Conservation (phyloP, 2,113 vertebrate genomes). For the Dasyornis broadbenti region DNA sequence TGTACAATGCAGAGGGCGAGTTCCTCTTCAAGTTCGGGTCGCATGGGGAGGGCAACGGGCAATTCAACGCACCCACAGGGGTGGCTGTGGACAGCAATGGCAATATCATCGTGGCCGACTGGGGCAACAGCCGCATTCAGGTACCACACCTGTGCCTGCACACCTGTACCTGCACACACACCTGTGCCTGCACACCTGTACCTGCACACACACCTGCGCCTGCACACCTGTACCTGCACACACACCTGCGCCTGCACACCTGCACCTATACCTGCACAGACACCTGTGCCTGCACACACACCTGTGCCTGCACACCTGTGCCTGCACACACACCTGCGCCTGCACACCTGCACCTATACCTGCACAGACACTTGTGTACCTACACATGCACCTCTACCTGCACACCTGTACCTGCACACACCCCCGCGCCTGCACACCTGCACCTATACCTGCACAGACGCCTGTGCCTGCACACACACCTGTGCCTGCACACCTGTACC, state of each 20-base stretch:
- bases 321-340: neutral
- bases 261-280: no score
- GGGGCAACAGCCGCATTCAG: conserved; percentile 98
- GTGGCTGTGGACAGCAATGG: conserved; percentile 92
- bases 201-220: neutral
- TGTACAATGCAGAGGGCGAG: conserved; percentile 93
- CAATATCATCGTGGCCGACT: conserved; percentile 96
- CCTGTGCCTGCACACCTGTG: neutral
- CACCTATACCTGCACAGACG: neutral
- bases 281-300: neutral
- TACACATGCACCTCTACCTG: neutral
- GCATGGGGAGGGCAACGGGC: conserved; percentile 93
- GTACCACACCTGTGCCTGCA: conserved; percentile 23
- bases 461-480: neutral
- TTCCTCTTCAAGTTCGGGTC: conserved; percentile 99
- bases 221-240: no score
- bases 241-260: neutral
- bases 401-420: neutral
- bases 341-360: neutral
- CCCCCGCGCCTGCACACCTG: neutral
- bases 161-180: neutral
- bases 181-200: neutral
- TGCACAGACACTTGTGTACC: neutral
- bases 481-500: neutral
- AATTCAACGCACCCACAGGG: conserved; percentile 95